Evolutionary conservation across 2,888 invertebrate species (phyloP), one percentile per base, ranked within the genome.

Genomic region (Orthonevra nobilis): DNA sequence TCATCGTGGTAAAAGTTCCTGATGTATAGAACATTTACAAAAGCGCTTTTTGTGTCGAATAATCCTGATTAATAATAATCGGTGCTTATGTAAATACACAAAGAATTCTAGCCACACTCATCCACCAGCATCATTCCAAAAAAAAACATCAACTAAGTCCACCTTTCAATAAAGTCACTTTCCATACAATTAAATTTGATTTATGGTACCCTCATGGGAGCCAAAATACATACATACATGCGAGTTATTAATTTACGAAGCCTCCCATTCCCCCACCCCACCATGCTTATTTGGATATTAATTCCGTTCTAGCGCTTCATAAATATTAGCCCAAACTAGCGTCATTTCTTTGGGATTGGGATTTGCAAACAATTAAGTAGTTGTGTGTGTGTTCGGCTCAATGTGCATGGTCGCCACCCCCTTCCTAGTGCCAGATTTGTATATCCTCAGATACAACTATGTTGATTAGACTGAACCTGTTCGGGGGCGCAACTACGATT

Each of bases 101-200:
- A 28, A 48, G 17, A 6, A n/a, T n/a, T 36, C 68, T 48, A 58
- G 58, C 40, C 15, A 32, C 38, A 40, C 38, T n/a, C 2, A 2
- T 10, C 12, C 10, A n/a, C 26, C 3, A 5, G 9, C 12, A 5
- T 12, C 3, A 38, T 17, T 3, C 6, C 3, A 19, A 42, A 19
- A 1, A 42, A 42, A 26, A 14, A 23, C 14, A 4, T 3, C 4
- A 15, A 19, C 32, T 15, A 40, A 28, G 23, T 9, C 12, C 50
- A 50, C 44, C 70, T 50, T 63, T 69, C 34, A 56, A 70, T 52
- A 56, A 40, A 48, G 9, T 52, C 64, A 64, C 69, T 77, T 77
- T 38, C 30, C 42, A 26, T 63, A 50, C 61, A 58, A 70, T 63
- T 70, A 70, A 69, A 38, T 58, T 64, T 77, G 70, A 77, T 70